Conservation (phyloP, 2,113 vertebrate genomes). For the Syngnathus floridae region DNA sequence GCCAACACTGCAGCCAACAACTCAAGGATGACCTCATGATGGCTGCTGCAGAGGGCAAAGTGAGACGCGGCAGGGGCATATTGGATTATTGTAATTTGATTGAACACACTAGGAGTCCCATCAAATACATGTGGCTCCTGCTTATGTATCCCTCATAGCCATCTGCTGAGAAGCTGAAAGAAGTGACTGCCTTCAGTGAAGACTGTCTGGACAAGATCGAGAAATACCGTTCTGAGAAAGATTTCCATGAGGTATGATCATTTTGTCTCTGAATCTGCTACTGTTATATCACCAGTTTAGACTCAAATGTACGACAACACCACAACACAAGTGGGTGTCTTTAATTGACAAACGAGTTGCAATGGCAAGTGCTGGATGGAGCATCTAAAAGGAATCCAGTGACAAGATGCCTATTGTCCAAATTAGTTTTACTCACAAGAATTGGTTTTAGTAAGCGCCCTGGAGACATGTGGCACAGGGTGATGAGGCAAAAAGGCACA, state of each 20-base stretch:
- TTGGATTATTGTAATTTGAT: not conserved
- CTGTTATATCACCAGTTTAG: too few relatives aligned
- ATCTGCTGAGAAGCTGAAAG: conserved; percentile 78
- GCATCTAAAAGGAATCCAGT: not conserved
- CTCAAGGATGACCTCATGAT: conserved; percentile 83
- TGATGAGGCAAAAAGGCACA: too few relatives aligned
- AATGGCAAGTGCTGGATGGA: not conserved
- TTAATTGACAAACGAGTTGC: not conserved
- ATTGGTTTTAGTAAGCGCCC: too few relatives aligned
- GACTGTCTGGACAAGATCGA: conserved; percentile 80
- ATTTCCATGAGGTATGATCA: conserved; percentile 75
- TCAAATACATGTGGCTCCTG: not conserved
- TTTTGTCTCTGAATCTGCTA: too few relatives aligned
- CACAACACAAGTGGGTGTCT: not conserved
- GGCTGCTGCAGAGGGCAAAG: conserved; percentile 65
- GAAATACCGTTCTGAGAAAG: conserved; percentile 69
- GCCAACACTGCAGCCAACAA: conserved; percentile 79
- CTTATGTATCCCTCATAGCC: conserved; percentile 61
- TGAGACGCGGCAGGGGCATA: not conserved
- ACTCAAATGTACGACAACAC: not conserved
- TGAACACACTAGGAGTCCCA: not conserved
- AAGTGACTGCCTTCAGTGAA: conserved; percentile 76
- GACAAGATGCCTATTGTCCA: too few relatives aligned
- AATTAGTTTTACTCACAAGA: too few relatives aligned
- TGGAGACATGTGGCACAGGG: too few relatives aligned